Evolutionary conservation across 92 coral and sea anemone species (phyloP).

Genomic region (Galaxea fascicularis): DNA sequence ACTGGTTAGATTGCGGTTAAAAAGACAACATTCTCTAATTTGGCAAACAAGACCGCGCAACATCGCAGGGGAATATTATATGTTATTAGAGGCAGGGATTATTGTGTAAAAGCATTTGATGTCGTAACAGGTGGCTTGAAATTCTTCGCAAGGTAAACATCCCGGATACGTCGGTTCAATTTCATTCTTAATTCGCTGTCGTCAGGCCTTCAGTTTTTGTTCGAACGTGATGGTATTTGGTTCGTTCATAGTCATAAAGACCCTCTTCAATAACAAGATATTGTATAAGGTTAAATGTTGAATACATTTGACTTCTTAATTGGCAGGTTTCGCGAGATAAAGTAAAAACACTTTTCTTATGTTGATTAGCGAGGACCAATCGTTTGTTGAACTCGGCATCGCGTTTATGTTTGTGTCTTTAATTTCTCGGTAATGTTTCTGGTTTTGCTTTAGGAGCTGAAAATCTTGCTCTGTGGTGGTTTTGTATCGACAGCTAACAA

Average conservation of each 20-base stretch:
- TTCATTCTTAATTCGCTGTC: constrained; percentile 23
- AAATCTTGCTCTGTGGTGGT: neutral
- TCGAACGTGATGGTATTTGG: constrained; percentile 38
- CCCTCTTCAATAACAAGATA: constrained; percentile 45
- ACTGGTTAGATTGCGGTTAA: neutral
- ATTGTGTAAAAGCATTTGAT: neutral
- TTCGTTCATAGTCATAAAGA: neutral
- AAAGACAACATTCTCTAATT: neutral
- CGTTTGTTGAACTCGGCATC: constrained; percentile 26
- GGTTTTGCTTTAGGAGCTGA: neutral
- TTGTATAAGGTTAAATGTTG: constrained; percentile 59
- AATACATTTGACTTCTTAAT: constrained; percentile 56
- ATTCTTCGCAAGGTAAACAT: neutral
- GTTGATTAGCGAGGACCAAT: constrained; percentile 39
- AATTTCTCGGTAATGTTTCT: neutral
- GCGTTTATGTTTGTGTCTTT: constrained; percentile 12
- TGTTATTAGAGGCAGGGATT: constrained; percentile 6
- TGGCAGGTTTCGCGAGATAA: constrained; percentile 68
- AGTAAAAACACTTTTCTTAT: constrained; percentile 62
- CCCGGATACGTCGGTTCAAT: constrained; percentile 25
- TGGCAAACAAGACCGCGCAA: constrained; percentile 3
- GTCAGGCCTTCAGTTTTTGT: neutral
- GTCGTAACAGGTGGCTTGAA: constrained; percentile 26
- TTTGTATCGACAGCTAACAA: neutral
- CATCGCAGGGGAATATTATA: neutral